These are phyloP conservation scores for Heteronetta atricapilla DNA, from an alignment of 2,113 vertebrate species.

Conservation along the genomic window DNA sequence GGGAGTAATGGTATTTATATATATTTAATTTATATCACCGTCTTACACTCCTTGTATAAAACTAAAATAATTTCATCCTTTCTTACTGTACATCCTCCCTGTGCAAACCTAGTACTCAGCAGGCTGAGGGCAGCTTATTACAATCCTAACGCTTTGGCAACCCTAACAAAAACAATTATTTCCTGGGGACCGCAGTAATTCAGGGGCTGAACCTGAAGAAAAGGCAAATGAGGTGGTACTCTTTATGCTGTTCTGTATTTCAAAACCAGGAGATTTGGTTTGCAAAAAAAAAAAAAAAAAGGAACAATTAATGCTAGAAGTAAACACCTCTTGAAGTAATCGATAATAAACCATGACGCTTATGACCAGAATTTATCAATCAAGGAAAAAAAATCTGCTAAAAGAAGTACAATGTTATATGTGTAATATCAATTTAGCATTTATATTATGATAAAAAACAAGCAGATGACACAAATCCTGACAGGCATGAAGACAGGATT, in stretches of 20 bases:
- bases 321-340: neutral
- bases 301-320: too few relatives aligned
- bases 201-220: neutral
- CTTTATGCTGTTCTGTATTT: neutral
- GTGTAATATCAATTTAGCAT: neutral
- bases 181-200: neutral
- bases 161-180: neutral
- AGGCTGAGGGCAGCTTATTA: neutral
- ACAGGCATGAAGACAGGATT: neutral
- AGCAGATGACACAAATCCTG: accelerated
- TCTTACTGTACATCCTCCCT: neutral
- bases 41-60: neutral
- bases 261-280: neutral
- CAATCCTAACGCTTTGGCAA: neutral
- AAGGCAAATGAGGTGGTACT: neutral
- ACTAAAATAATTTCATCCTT: neutral
- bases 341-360: too few relatives aligned
- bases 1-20: neutral
- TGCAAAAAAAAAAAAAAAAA: too few relatives aligned
- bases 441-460: neutral
- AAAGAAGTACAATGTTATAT: neutral
- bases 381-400: neutral
- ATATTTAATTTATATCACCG: neutral
- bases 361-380: neutral
- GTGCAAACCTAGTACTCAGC: neutral